Evolutionary conservation across 2,113 vertebrate genomes (phyloP), one percentile per base, ranked within the genome.

Genomic region (Nycticebus coucang): DNA sequence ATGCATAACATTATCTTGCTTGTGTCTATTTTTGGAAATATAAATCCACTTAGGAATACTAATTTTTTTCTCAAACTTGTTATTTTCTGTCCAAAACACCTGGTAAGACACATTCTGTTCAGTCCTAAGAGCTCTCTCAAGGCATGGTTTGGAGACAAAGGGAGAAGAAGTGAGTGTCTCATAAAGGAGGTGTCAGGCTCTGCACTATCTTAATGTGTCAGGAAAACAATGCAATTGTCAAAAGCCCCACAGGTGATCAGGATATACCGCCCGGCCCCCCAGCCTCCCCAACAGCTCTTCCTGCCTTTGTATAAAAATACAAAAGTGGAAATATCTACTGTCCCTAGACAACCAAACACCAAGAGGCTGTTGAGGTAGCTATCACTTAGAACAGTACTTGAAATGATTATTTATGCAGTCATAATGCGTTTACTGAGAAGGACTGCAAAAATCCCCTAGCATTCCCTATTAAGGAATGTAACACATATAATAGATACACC

Each of bases 241-340:
- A 62, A 94, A 78, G 6, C 5, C 10, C 21, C 41, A 15, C 18
- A 26, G 28, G 28, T 17, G 14, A 53, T 13, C 12, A 9, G 19
- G 2, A n/a, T 3, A 0, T 19, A 2, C n/a, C n/a, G n/a, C n/a
- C 53, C 45, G 2, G 8, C 18, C 35, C 22, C 18, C 45, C 22
- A 55, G 6, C 18, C 10, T 6, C 22, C 41, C 30, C 35, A 86
- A 21, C 11, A 69, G 1, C 28, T 80, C 19, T 66, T n/a, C 45
- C 30, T 66, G 33, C 24, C 53, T 87, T 74, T 21, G 12, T 50
- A 0, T 75, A 71, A 80, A 81, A 93, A 89, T 14, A 83, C 72
- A 41, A 59, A 68, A 59, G 37, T 79, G 15, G 91, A 93, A 74
- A 41, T 57, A 55, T 17, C 37, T 30, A 72, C 33, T 50, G 68